Percentiles rank a stretch among this genome's conserved stretches.
Conservation (phyloP, 2,797 vertebrate genomes). For the Poecilia wingei region DNA sequence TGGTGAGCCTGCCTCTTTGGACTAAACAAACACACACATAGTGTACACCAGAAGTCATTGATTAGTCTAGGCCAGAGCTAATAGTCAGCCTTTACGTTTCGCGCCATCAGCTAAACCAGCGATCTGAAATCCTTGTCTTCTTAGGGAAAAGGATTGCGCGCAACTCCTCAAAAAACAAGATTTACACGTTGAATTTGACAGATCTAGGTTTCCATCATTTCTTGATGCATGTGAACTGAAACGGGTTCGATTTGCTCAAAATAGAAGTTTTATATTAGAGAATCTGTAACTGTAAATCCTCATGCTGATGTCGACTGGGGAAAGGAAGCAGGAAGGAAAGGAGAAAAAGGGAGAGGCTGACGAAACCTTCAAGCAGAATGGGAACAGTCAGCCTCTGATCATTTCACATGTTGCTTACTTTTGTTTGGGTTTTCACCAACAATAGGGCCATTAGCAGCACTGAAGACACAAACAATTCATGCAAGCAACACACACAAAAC, state of each 20-base stretch:
- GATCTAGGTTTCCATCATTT: not conserved
- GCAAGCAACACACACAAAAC: conserved; percentile 3
- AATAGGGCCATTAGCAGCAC: conserved; percentile 19
- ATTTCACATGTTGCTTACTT: not conserved
- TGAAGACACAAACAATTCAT: conserved; percentile 1
- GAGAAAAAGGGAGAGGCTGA: conserved; percentile 7
- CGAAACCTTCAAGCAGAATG: not conserved
- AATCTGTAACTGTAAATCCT: conserved; percentile 1
- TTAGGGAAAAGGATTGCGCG: conserved; percentile 11
- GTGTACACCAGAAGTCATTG: conserved; percentile 55
- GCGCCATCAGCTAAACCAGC: conserved; percentile 73
- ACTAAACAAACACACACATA: conserved; percentile 32
- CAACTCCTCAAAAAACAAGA: not conserved
- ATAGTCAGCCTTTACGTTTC: conserved; percentile 72
- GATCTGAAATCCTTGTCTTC: conserved; percentile 50
- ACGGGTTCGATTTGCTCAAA: not conserved
- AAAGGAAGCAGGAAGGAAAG: conserved; percentile 53
- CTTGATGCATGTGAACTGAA: not conserved
- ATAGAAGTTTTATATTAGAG: not conserved
- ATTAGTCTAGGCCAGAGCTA: conserved; percentile 62
- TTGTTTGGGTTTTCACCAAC: conserved; percentile 7
- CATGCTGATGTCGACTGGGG: conserved; percentile 10
- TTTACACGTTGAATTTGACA: not conserved
- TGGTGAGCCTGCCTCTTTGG: conserved; percentile 40
- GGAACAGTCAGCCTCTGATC: conserved; percentile 17